Evolutionary conservation across 2,113 vertebrate genomes (phyloP).

Genomic region (Fulica atra): DNA sequence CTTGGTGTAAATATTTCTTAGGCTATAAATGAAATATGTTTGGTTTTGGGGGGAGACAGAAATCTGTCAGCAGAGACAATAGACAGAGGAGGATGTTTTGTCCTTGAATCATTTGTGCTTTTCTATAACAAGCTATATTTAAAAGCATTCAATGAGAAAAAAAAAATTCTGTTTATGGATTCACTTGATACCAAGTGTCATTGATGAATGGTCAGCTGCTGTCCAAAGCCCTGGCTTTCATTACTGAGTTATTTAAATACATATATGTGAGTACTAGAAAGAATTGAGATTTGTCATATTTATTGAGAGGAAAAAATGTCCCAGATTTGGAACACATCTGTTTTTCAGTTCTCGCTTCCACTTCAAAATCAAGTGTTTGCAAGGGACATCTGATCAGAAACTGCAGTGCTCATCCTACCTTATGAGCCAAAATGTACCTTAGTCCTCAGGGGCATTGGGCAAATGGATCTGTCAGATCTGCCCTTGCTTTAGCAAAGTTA

Average conservation of each 20-base stretch:
- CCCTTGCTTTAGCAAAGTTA: not conserved
- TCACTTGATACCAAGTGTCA: slow-evolving; percentile 34
- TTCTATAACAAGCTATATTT: slow-evolving; percentile 53
- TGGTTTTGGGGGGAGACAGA: slow-evolving; percentile 1
- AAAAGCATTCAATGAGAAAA: slow-evolving; percentile 27
- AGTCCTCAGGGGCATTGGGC: not conserved
- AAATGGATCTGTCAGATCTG: not conserved
- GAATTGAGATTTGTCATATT: slow-evolving; percentile 16
- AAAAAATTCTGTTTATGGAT: slow-evolving; percentile 11
- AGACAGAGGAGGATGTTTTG: slow-evolving; percentile 45
- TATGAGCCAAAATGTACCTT: not conserved
- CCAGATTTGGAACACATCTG: not conserved
- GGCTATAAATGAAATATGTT: slow-evolving; percentile 32
- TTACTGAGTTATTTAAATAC: slow-evolving; percentile 22
- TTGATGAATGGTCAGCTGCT: slow-evolving; percentile 39
- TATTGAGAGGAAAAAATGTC: not conserved
- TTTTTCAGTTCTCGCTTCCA: not conserved
- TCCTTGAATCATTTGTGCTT: slow-evolving; percentile 42
- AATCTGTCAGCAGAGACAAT: slow-evolving; percentile 39
- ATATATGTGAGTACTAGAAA: not conserved
- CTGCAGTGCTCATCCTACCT: not conserved
- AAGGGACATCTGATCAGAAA: not conserved
- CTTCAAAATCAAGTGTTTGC: slow-evolving; percentile 8
- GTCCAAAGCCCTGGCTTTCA: slow-evolving; percentile 45
- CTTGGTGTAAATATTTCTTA: slow-evolving; percentile 36